Percentiles rank a stretch among this genome's conserved stretches.
phyloP scores from a whole-genome alignment of 2,113 vertebrate species.

The Apteryx owenii region DNA sequence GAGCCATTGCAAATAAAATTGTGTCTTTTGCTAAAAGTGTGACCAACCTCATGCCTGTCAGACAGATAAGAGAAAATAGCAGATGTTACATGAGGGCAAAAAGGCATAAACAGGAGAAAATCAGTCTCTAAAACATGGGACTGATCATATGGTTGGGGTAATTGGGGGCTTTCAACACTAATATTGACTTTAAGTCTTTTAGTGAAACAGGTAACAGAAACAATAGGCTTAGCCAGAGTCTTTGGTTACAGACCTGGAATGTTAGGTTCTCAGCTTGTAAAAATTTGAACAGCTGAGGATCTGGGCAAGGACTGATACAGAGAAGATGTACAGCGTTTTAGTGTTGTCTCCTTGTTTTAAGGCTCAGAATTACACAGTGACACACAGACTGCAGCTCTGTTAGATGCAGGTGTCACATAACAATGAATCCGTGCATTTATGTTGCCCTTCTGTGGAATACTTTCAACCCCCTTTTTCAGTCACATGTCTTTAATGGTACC shows the following conservation, averaged over 20 bases:
- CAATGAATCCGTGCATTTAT: accelerated
- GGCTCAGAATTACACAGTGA: neutral
- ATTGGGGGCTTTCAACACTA: neutral
- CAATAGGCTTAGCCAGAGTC: neutral
- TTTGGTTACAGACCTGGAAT: neutral
- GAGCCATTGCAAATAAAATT: neutral
- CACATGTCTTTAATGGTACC: neutral
- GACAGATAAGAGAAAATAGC: neutral
- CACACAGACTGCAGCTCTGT: neutral
- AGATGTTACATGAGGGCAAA: neutral
- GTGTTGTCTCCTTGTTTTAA: neutral
- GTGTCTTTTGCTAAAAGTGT: neutral
- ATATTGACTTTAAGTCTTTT: neutral
- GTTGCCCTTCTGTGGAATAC: neutral
- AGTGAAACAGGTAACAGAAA: neutral
- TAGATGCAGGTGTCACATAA: neutral
- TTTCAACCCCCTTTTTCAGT: neutral
- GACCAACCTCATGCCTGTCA: neutral
- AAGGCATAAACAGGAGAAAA: neutral
- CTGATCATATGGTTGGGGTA: neutral
- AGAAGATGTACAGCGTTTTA: neutral
- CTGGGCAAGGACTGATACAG: neutral
- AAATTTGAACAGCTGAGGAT: neutral
- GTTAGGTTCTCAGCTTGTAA: neutral
- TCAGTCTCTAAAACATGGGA: neutral